A percentile compares a stretch with the other conserved stretches of the same genome.
Evolutionary conservation across 1,140 invertebrate genomes (phyloP).

Genomic region (Calliphora vicina): DNA sequence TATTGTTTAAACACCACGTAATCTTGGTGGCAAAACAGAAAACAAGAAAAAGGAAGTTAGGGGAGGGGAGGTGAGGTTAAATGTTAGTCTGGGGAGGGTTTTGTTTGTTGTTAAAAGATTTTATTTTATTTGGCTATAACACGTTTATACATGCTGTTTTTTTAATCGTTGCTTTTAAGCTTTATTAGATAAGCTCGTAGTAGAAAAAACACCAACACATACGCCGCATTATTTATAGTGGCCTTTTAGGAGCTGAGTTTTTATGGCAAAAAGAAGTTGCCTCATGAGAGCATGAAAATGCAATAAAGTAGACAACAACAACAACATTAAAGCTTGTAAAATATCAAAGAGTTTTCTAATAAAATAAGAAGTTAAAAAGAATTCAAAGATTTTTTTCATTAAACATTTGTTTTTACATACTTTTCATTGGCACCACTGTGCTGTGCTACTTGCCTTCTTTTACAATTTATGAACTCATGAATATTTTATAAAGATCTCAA

Average conservation of each 20-base stretch:
- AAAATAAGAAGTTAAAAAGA: no score
- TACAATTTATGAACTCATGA: no score
- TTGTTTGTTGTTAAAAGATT: not conserved
- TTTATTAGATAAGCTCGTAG: not conserved
- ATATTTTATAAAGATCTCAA: no score
- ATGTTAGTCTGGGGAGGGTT: not conserved
- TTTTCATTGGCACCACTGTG: no score
- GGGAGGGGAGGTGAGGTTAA: not conserved
- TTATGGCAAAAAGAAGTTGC: not conserved
- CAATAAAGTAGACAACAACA: not conserved
- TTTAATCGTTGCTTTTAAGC: constrained; percentile 1
- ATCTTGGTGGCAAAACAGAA: not conserved
- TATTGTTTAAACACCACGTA: not conserved
- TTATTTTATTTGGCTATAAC: not conserved
- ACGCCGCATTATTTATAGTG: not conserved
- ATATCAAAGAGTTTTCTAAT: no score
- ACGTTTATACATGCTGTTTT: not conserved
- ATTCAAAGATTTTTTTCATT: no score
- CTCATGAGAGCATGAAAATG: no score
- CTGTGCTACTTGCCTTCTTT: no score
- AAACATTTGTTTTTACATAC: no score
- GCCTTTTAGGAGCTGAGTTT: not conserved
- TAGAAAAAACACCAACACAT: no score
- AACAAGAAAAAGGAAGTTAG: not conserved
- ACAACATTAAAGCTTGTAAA: no score